Percentiles rank a stretch among this genome's conserved stretches.
phyloP scores from a whole-genome alignment of 2,888 invertebrate genomes.

The Ormyrus thymus region DNA sequence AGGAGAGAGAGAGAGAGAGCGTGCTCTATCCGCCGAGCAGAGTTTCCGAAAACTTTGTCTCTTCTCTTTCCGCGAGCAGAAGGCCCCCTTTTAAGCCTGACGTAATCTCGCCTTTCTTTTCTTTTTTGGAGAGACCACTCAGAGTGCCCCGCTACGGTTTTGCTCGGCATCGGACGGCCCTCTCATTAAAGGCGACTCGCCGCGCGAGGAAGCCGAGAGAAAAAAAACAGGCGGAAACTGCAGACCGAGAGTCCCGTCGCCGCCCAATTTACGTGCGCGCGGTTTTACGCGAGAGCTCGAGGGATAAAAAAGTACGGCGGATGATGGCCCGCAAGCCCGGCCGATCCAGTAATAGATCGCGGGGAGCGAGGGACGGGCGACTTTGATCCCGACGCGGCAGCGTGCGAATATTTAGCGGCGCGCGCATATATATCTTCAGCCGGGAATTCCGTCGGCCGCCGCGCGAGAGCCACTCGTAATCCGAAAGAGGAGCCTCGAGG shows the following conservation, averaged over 20 bases:
- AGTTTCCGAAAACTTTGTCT: slow-evolving; percentile 3
- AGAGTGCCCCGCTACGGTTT: slow-evolving; percentile 6
- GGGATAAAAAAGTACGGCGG: slow-evolving; percentile 9
- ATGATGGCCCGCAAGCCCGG: background rate
- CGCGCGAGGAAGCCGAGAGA: background rate
- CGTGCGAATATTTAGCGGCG: slow-evolving; percentile 3
- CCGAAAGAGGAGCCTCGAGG: background rate
- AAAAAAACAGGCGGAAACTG: background rate
- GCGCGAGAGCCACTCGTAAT: background rate
- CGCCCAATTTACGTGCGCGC: slow-evolving; percentile 33
- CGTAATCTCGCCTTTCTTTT: slow-evolving; percentile 11
- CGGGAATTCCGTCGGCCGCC: slow-evolving; percentile 9
- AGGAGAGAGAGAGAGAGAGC: background rate
- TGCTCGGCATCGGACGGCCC: slow-evolving; percentile 11
- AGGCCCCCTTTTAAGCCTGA: background rate
- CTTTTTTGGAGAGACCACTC: background rate
- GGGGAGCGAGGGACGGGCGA: background rate
- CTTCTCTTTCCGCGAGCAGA: background rate
- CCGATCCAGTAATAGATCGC: slow-evolving; percentile 45
- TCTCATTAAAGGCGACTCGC: slow-evolving; percentile 40
- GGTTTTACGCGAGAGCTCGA: slow-evolving; percentile 12
- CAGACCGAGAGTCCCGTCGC: slow-evolving; percentile 26
- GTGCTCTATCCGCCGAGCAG: background rate
- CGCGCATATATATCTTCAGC: background rate
- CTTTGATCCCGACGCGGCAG: slow-evolving; percentile 36